Evolutionary conservation across 1,140 invertebrate genomes (phyloP).

Genomic region (Spodoptera litura): DNA sequence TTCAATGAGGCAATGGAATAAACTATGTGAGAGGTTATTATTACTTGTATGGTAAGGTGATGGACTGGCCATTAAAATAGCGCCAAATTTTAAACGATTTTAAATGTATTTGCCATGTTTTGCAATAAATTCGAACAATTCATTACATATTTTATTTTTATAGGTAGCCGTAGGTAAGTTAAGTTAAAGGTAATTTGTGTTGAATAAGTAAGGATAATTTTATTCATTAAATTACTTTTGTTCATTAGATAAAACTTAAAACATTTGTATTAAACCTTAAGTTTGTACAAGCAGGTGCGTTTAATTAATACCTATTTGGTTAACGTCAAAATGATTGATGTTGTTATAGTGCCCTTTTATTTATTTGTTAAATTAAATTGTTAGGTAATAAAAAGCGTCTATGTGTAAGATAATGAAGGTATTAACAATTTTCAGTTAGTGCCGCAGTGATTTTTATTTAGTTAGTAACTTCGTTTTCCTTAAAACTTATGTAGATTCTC

Average conservation of each 20-base stretch:
- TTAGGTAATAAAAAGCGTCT: background rate
- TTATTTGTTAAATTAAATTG: background rate
- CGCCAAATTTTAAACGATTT: background rate
- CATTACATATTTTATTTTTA: too few species aligned
- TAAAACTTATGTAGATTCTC: too few species aligned
- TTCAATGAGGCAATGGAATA: slow-evolving; percentile 64
- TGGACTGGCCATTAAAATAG: slow-evolving; percentile 27
- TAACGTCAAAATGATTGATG: slow-evolving; percentile 32
- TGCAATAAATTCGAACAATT: too few species aligned
- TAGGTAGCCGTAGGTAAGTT: too few species aligned
- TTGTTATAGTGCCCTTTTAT: background rate
- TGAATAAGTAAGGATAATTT: too few species aligned
- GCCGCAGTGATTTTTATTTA: too few species aligned
- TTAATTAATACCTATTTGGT: slow-evolving; percentile 33
- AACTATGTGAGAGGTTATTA: background rate
- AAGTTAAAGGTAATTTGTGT: too few species aligned
- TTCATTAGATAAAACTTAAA: background rate
- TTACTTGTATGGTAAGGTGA: background rate
- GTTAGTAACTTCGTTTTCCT: too few species aligned
- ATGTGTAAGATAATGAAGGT: background rate
- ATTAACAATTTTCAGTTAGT: background rate
- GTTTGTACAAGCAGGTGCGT: slow-evolving; percentile 6
- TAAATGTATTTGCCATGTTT: too few species aligned
- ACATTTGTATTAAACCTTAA: background rate
- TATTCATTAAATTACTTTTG: background rate